A percentile compares a stretch with the other conserved stretches of the same genome.
Evolutionary conservation across 2,113 vertebrate species (phyloP).

Genomic region (Chaetodon trifascialis): DNA sequence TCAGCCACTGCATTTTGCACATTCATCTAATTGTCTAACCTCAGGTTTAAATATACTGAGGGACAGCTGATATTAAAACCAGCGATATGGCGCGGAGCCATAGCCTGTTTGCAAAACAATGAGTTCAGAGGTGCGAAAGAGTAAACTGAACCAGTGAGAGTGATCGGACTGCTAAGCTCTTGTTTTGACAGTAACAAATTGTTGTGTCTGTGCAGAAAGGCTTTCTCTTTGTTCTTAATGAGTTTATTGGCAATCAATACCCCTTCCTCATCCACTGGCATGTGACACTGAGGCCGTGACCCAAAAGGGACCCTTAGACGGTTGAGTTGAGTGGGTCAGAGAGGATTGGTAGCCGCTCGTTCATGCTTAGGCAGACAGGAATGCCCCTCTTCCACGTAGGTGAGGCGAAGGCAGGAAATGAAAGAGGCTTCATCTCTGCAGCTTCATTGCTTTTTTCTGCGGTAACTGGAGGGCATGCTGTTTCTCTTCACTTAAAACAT

Average conservation of each 20-base stretch:
- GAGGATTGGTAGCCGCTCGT: conserved; percentile 23
- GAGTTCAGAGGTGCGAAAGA: conserved; percentile 42
- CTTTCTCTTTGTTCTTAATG: conserved; percentile 64
- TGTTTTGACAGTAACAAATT: conserved; percentile 67
- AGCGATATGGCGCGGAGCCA: background rate
- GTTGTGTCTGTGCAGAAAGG: conserved; percentile 55
- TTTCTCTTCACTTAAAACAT: conserved; percentile 9
- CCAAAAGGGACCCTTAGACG: conserved; percentile 38
- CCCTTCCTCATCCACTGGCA: conserved; percentile 47
- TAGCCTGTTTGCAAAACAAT: conserved; percentile 27
- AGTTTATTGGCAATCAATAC: conserved; percentile 77
- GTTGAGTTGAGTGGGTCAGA: conserved; percentile 46
- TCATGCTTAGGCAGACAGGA: conserved; percentile 42
- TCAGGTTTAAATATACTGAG: conserved; percentile 1
- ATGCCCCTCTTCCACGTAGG: conserved; percentile 39
- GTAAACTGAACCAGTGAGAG: conserved; percentile 42
- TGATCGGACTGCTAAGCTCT: conserved; percentile 48
- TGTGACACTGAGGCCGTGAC: conserved; percentile 59
- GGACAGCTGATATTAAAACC: background rate
- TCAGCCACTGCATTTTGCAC: background rate
- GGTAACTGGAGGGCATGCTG: conserved; percentile 4
- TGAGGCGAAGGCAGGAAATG: conserved; percentile 37
- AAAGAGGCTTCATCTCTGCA: background rate
- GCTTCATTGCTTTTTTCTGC: background rate
- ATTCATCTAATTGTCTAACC: conserved; percentile 1